Conservation (phyloP, 2,888 invertebrate genomes). For the Sussaba pulchella region DNA sequence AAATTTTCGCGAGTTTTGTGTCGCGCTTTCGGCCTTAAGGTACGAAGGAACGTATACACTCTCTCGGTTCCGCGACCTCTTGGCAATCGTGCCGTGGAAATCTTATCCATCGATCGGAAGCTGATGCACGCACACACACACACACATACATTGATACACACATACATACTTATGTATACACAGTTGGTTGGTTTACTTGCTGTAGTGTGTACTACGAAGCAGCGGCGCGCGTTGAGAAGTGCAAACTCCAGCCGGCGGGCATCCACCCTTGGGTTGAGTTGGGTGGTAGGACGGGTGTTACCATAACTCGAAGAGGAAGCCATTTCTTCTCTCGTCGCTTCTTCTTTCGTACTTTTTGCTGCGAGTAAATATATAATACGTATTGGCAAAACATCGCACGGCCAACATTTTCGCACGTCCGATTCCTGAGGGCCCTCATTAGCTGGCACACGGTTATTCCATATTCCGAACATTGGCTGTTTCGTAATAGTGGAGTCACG, state of each 20-base stretch:
- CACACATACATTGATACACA: conserved; percentile 25
- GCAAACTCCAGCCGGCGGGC: conserved; percentile 33
- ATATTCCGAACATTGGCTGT: conserved; percentile 45
- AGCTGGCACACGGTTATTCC: conserved; percentile 67
- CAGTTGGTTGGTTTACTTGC: neutral
- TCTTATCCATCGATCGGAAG: conserved; percentile 55
- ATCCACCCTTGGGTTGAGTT: neutral
- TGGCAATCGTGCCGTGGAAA: conserved; percentile 46
- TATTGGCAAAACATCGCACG: conserved; percentile 65
- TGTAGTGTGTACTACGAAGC: conserved; percentile 11
- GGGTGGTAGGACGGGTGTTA: neutral
- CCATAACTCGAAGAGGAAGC: conserved; percentile 18
- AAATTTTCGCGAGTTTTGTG: conserved; percentile 43
- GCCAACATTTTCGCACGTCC: conserved; percentile 48
- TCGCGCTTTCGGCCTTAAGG: conserved; percentile 28
- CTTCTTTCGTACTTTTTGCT: neutral
- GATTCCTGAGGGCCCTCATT: conserved; percentile 69
- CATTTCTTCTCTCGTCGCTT: conserved; percentile 7
- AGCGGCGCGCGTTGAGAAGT: conserved; percentile 35
- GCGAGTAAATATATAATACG: conserved; percentile 24
- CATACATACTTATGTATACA: too few relatives aligned
- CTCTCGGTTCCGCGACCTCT: conserved; percentile 30
- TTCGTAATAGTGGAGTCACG: conserved; percentile 29
- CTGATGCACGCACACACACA: conserved; percentile 28
- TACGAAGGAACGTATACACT: neutral